Percentiles rank a stretch among this genome's conserved stretches.
Conservation (phyloP, 2,113 vertebrate genomes). For the Dipodomys ordii region DNA sequence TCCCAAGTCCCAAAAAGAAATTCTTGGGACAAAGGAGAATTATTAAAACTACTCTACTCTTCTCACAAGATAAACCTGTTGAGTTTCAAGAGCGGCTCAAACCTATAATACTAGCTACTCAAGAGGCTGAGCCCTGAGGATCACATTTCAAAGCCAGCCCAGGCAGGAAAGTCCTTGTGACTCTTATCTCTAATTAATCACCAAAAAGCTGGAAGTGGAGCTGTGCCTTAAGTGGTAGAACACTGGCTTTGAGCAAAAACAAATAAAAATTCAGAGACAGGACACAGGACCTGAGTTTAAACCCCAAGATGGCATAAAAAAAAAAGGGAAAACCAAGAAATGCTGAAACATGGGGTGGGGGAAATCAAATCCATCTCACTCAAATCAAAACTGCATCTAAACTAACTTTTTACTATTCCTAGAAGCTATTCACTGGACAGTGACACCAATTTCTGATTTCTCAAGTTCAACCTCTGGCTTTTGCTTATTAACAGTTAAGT, state of each 20-base stretch:
- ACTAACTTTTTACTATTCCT: constrained; percentile 5
- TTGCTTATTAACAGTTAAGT: not conserved
- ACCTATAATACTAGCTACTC: not conserved
- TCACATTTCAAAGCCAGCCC: too few relatives aligned
- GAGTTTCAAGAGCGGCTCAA: not conserved
- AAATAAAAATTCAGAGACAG: too few relatives aligned
- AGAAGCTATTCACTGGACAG: not conserved
- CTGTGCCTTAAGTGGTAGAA: too few relatives aligned
- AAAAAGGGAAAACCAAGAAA: constrained; percentile 29
- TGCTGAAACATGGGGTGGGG: not conserved
- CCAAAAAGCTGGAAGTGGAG: too few relatives aligned
- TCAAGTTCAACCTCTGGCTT: not conserved
- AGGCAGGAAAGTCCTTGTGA: too few relatives aligned
- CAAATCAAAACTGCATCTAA: constrained; percentile 25
- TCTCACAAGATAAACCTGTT: constrained; percentile 15
- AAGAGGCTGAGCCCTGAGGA: not conserved
- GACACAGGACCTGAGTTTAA: too few relatives aligned
- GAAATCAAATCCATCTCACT: constrained; percentile 48
- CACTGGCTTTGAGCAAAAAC: too few relatives aligned
- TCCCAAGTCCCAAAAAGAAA: constrained; percentile 26
- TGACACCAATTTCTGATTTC: constrained; percentile 32
- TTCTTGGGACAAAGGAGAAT: constrained; percentile 42
- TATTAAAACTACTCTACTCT: not conserved
- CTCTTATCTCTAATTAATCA: too few relatives aligned
- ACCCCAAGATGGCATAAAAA: too few relatives aligned